Evolutionary conservation across 2,113 vertebrate genomes (phyloP).

Genomic region (Lanius collurio): DNA sequence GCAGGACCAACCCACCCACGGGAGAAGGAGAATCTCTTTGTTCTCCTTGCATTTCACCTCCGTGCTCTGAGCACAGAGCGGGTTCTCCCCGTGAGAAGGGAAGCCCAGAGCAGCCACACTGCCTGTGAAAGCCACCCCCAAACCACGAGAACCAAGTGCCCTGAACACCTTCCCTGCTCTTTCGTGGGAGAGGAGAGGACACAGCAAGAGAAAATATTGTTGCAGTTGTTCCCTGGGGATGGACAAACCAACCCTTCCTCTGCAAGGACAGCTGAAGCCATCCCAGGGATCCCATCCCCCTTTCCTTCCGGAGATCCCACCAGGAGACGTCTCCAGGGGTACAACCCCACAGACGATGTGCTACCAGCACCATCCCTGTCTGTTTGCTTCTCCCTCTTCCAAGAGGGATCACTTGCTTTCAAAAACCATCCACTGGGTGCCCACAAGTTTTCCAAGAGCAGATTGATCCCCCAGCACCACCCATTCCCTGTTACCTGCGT

Average conservation of each 20-base stretch:
- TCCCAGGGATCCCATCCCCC: rapidly evolving
- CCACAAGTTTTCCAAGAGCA: rapidly evolving
- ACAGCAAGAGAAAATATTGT: neutral
- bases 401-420: neutral
- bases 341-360: rapidly evolving
- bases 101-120: rapidly evolving
- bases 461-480: neutral
- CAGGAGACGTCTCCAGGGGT: neutral
- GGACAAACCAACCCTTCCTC: neutral
- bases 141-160: neutral
- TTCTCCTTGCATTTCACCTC: rapidly evolving
- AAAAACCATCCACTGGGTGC: rapidly evolving
- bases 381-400: neutral
- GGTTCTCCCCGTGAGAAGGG: neutral
- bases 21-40: neutral
- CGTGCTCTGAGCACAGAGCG: rapidly evolving
- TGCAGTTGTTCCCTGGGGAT: neutral
- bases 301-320: neutral
- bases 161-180: neutral
- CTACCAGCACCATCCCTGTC: neutral
- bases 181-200: rapidly evolving
- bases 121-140: neutral
- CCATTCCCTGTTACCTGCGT: rapidly evolving
- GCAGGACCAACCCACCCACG: rapidly evolving
- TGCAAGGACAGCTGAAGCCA: neutral